A percentile compares a stretch with the other conserved stretches of the same genome.
Conservation (phyloP, 2,113 vertebrate species). For the Nettapus auritus region DNA sequence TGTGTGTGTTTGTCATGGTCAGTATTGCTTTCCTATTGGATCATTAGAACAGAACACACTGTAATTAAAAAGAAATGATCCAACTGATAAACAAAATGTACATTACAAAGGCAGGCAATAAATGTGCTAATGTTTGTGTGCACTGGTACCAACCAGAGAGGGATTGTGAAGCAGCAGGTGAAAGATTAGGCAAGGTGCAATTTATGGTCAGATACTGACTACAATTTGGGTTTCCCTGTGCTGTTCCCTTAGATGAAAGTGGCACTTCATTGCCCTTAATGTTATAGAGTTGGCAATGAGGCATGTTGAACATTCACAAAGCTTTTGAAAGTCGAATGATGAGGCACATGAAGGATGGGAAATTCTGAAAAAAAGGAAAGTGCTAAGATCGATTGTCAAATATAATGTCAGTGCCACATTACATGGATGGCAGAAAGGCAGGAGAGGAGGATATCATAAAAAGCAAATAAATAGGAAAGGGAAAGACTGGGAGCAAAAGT, state of each 20-base stretch:
- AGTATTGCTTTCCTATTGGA: constrained; percentile 8
- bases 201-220: constrained; percentile 53
- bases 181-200: constrained; percentile 30
- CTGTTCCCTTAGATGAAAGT: neutral
- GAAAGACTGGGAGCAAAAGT: neutral
- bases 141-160: neutral
- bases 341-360: neutral
- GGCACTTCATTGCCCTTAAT: constrained; percentile 3
- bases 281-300: neutral
- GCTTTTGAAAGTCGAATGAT: neutral
- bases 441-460: neutral
- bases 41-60: constrained; percentile 1
- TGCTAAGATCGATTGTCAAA: neutral
- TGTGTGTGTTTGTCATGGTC: neutral
- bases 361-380: neutral
- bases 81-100: constrained; percentile 40
- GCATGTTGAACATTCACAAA: neutral
- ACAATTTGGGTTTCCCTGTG: neutral
- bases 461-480: neutral
- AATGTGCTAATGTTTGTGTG: constrained; percentile 40
- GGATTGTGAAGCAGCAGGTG: neutral
- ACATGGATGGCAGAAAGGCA: neutral
- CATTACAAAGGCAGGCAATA: constrained; percentile 54
- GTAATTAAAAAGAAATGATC: constrained; percentile 51
- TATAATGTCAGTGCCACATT: neutral